A percentile compares a stretch with the other conserved stretches of the same genome.
phyloP scores from a whole-genome alignment of 2,888 invertebrate genomes.

The Agonopterix alstromeriana region DNA sequence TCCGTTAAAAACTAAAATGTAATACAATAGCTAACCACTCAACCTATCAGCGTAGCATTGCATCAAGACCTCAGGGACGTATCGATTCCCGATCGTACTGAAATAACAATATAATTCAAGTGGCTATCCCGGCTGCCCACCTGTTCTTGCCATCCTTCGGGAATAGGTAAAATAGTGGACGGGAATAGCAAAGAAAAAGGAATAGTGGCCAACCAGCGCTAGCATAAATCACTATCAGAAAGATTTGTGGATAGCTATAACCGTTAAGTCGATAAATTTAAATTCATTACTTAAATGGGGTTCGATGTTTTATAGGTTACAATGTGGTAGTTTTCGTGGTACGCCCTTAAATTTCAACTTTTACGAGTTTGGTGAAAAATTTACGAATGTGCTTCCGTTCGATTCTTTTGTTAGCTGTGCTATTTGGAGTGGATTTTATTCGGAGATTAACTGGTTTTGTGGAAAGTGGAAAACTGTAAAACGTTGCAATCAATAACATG shows the following conservation, averaged over 20 bases:
- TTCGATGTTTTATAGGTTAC: slow-evolving; percentile 18
- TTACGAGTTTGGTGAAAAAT: no score
- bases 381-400: no score
- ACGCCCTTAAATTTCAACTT: no score
- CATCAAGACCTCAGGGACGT: no score
- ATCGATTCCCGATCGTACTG: slow-evolving; percentile 29
- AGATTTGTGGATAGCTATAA: slow-evolving; percentile 28
- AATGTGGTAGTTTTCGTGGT: neutral
- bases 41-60: no score
- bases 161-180: slow-evolving; percentile 21
- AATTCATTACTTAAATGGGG: slow-evolving; percentile 29
- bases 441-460: no score
- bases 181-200: slow-evolving; percentile 11
- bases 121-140: slow-evolving; percentile 23
- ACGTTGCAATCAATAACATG: no score
- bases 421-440: no score
- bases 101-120: slow-evolving; percentile 40
- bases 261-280: slow-evolving; percentile 30
- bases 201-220: slow-evolving; percentile 14
- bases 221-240: slow-evolving; percentile 27
- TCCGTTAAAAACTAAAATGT: no score
- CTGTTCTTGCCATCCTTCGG: slow-evolving; percentile 11
- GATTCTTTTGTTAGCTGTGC: no score
- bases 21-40: no score
- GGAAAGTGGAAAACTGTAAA: no score